Evolutionary conservation across 2,888 invertebrate genomes (phyloP), one percentile per base, ranked within the genome.

Genomic region (Falcaria lacertinaria): DNA sequence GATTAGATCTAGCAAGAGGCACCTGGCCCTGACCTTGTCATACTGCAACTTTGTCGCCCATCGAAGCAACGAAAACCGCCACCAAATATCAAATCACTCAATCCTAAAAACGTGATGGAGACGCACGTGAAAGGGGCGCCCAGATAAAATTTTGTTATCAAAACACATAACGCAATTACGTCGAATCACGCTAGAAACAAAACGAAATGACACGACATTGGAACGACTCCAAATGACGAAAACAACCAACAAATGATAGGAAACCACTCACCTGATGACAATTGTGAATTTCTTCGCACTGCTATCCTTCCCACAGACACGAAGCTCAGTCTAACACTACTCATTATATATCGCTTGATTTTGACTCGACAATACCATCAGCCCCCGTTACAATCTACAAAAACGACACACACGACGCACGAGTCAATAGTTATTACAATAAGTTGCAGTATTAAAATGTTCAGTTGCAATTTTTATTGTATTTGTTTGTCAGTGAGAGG

Each of bases 401-500:
- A 67, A 65, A 71, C 67, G 25, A 16, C 37, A 37, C 37, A 37
- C 37, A 22, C 22, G 63, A 64, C 62, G 65, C 65, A 62, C 69
- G 58, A 65, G 60, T 63, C 57, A 65, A 69, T 74, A 70, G 74
- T 82, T 83, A 77, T 80, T 70, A 74, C 65, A 66, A 62, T 42
- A 47, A 58, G 53, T 62, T 53, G 63, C 62, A 56, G 68, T 64
- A 68, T 15, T 69, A 68, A 67, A 60, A 70, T 63, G 64, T 22
- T 22, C 37, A 74, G 66, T 75, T 67, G 76, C 78, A 78, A 84
- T 78, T 82, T 84, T 84, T 87, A 82, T 84, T 86, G 80, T 86
- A 85, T 84, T 86, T 89, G 78, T 86, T 88, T 89, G 87, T 87
- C 87, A 88, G 87, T 79, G 84, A 87, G 86, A 84, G 85, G 80